Conservation (phyloP, 2,113 vertebrate genomes). For the Phalacrocorax brasilianus region DNA sequence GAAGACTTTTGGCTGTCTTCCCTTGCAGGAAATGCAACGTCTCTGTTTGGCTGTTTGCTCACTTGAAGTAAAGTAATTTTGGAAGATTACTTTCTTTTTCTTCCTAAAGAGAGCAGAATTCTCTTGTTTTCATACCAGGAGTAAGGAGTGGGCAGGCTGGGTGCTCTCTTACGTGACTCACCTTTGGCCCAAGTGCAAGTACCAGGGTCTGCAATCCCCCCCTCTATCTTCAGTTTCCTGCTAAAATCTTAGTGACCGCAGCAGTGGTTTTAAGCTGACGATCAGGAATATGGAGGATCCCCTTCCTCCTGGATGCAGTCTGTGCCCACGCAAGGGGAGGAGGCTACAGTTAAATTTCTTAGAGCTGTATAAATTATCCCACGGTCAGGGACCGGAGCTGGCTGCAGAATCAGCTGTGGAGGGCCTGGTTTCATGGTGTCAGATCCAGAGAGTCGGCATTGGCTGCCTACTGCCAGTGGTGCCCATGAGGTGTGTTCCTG, state of each 20-base stretch:
- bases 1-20: neutral
- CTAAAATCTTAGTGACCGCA: neutral
- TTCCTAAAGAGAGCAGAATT: neutral
- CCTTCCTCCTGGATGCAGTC: neutral
- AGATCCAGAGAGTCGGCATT: accelerated
- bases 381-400: neutral
- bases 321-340: neutral
- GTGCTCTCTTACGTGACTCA: neutral
- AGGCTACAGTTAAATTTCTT: neutral
- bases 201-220: neutral
- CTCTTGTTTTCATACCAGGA: neutral
- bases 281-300: neutral
- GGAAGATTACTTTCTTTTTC: neutral
- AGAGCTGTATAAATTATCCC: neutral
- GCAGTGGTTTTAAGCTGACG: neutral
- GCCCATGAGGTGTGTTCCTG: neutral
- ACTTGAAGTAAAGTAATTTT: neutral
- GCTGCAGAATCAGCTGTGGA: neutral
- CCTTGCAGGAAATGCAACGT: neutral
- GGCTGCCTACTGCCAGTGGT: neutral
- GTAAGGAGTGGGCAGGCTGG: neutral
- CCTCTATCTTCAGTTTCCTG: neutral
- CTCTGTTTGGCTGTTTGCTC: neutral
- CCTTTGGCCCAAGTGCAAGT: neutral
- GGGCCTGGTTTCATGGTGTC: neutral